These are phyloP conservation scores for Arremon aurantiirostris DNA, from an alignment of 2,797 vertebrate genomes.

Conservation along the genomic window DNA sequence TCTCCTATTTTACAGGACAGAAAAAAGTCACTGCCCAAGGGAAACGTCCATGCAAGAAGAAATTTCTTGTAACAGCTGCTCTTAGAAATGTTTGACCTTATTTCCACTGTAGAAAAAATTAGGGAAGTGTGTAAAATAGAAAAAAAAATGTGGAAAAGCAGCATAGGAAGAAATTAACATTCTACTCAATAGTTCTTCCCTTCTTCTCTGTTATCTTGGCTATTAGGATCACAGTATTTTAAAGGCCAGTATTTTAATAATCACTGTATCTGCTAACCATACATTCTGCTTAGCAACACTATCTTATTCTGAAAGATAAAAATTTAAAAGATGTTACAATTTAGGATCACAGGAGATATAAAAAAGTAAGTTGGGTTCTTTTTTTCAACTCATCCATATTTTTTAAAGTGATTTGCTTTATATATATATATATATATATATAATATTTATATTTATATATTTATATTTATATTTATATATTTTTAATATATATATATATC, in stretches of 20 bases:
- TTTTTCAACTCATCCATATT: background rate
- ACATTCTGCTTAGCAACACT: background rate
- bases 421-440: background rate
- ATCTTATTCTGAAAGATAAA: background rate
- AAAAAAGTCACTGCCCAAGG: background rate
- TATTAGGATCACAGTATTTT: background rate
- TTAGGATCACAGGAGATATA: background rate
- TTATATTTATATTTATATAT: background rate
- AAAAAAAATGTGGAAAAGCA: background rate
- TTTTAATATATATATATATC: background rate
- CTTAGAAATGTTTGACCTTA: constrained; percentile 18
- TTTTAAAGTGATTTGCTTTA: background rate
- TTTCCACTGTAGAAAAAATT: background rate
- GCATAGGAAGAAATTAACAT: background rate
- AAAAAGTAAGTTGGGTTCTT: background rate
- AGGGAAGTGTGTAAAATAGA: background rate
- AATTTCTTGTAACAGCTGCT: constrained; percentile 4
- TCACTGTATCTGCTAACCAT: background rate
- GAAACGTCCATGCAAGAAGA: background rate
- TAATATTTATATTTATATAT: background rate
- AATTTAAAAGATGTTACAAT: background rate
- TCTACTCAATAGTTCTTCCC: background rate
- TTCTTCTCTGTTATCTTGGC: background rate
- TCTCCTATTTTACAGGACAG: background rate
- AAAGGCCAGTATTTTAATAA: background rate